phyloP scores from a whole-genome alignment of 1,140 invertebrate species.

The Heliconius hewitsoni region DNA sequence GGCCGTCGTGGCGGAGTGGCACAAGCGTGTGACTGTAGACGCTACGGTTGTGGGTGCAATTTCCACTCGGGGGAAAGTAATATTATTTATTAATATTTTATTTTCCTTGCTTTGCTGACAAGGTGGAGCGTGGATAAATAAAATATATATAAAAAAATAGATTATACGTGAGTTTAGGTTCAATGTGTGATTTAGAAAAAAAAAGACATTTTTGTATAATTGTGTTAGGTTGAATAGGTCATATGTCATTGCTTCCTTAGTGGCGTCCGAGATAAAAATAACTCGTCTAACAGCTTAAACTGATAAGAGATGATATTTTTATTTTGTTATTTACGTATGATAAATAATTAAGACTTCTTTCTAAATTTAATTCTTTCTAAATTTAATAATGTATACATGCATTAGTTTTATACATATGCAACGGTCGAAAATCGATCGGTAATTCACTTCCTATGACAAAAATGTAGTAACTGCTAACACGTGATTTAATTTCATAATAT shows the following conservation, averaged over 20 bases:
- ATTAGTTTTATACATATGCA: constrained; percentile 7
- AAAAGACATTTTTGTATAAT: neutral
- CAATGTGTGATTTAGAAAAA: neutral
- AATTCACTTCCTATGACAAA: neutral
- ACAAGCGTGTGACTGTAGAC: too few species aligned
- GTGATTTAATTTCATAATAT: neutral
- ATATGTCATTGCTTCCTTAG: neutral
- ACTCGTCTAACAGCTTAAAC: neutral
- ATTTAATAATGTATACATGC: neutral
- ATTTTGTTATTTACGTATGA: neutral
- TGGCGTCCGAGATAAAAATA: neutral
- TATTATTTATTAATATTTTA: too few species aligned
- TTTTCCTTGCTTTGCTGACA: too few species aligned
- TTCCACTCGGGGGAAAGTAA: too few species aligned
- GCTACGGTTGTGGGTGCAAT: neutral
- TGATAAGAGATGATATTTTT: neutral
- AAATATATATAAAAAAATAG: too few species aligned
- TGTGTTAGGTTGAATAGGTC: constrained; percentile 8
- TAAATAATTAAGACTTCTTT: neutral
- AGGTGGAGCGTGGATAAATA: too few species aligned
- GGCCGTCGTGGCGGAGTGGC: too few species aligned
- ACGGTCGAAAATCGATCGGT: neutral
- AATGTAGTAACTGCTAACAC: neutral
- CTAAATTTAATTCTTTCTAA: neutral
- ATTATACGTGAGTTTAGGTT: too few species aligned